Evolutionary conservation across 2,113 vertebrate species (phyloP).

Genomic region (Craseonycteris thonglongyai): DNA sequence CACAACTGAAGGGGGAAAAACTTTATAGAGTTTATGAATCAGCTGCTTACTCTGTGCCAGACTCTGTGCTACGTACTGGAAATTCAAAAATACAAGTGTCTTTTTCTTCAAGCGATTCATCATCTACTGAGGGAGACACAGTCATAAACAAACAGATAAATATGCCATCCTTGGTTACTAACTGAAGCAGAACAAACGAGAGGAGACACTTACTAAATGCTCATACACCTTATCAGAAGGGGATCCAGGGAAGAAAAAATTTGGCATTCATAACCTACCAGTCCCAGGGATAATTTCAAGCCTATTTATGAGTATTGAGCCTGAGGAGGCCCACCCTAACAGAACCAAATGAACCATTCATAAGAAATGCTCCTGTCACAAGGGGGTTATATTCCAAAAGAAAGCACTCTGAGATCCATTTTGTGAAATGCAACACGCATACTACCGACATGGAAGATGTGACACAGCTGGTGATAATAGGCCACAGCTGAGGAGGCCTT

Average conservation of each 20-base stretch:
- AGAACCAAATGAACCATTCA: not conserved
- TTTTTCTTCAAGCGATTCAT: not conserved
- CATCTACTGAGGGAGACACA: not conserved
- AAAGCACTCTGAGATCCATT: conserved; percentile 17
- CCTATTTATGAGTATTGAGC: not conserved
- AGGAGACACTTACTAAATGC: not conserved
- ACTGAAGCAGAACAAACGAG: not conserved
- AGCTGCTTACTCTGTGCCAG: not conserved
- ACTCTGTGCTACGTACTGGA: not conserved
- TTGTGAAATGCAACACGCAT: conserved; percentile 25
- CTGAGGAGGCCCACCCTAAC: not conserved
- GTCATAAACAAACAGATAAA: not conserved
- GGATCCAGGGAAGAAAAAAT: no score
- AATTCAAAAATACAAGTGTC: not conserved
- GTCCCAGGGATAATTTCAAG: not conserved
- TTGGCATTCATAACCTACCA: not conserved
- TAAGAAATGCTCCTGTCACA: not conserved
- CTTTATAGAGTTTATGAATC: not conserved
- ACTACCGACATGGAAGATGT: accelerated
- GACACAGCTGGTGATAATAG: conserved; percentile 46
- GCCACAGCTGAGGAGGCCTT: not conserved
- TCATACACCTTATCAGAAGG: not conserved
- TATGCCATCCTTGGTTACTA: not conserved
- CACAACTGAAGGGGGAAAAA: not conserved
- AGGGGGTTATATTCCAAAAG: conserved; percentile 48